Evolutionary conservation across 1,140 invertebrate species (phyloP), one percentile per base, ranked within the genome.

Genomic region (Scaptomyza hsui): DNA sequence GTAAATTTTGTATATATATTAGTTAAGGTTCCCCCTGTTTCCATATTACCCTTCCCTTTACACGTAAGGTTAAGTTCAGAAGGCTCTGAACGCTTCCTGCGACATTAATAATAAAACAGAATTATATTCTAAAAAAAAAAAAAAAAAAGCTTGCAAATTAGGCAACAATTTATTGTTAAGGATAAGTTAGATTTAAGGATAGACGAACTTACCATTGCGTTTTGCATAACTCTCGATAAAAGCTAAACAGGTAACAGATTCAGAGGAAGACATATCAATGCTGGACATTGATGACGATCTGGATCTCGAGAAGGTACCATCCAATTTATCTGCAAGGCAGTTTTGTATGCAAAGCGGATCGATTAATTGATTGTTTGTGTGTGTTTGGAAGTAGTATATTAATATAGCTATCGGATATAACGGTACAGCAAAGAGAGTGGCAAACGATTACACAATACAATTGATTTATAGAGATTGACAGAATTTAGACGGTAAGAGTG

Each of bases 261-360:
- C 98, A 79, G 96, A 96, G 79, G 95, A 96, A 92, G 98, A 98
- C 93, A 98, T 98, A 93, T 99, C 98, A 90, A 99, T 93, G 92
- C 97, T 99, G 74, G 97, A 98, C 95, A 98, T 98, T 92, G 97
- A 98, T 91, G 97, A 98, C 92, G 97, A 98, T 88, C 98, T 94
- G 79, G 98, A 99, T 91, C 97, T 94, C 89, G 97, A 98, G 93
- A 99, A 99, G 79, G 97, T 97, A 91, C 95, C 97, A 93, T 99
- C 98, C 93, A 97, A 94, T 94, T 98, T 98, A 93, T 99, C 98
- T 98, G 89, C 41, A 89, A 90, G 57, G 56, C 68, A 76, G 57
- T 65, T 70, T 59, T 49, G 57, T 55, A 48, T 57, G 42, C 15
- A 9, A 41, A 19, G 12, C 9, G 21, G 29, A 29, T 18, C 53